A percentile compares a stretch with the other conserved stretches of the same genome.
phyloP scores from a whole-genome alignment of 2,797 vertebrate species.

The Sebastolobus alascanus region DNA sequence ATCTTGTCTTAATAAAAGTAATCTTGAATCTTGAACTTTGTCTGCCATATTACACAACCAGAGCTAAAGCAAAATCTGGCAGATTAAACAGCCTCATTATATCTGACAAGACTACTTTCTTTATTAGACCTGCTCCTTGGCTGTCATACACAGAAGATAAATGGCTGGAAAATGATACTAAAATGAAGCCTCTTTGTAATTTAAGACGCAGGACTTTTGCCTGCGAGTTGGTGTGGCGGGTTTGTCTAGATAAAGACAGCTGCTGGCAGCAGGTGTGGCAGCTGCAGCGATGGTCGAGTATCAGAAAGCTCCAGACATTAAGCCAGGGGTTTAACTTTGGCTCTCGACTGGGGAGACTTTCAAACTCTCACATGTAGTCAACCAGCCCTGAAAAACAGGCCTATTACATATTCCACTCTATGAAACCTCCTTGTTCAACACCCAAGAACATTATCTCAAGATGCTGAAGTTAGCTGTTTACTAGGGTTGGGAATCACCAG shows the following conservation, averaged over 20 bases:
- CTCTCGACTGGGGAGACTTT: conserved; percentile 6
- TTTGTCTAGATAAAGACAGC: conserved; percentile 57
- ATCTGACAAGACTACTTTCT: background rate
- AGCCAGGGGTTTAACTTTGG: conserved; percentile 36
- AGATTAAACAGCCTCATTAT: conserved; percentile 1
- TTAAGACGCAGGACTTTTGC: conserved; percentile 28
- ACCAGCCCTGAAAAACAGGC: background rate
- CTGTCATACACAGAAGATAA: conserved; percentile 28
- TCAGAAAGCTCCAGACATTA: conserved; percentile 35
- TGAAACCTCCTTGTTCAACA: background rate
- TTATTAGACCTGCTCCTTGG: background rate
- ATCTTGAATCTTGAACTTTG: background rate
- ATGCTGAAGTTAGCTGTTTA: background rate
- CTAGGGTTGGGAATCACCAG: no score
- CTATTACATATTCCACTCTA: background rate
- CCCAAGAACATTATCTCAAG: background rate
- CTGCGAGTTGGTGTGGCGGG: conserved; percentile 8
- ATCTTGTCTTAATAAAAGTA: no score
- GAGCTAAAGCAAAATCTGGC: background rate
- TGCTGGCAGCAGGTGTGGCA: conserved; percentile 75
- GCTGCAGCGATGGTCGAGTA: conserved; percentile 63
- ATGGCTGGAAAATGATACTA: conserved; percentile 15
- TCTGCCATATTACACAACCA: background rate
- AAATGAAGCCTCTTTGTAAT: conserved; percentile 55
- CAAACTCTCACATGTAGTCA: background rate